Conservation (phyloP, 2,797 vertebrate genomes). For the Lithobates sylvaticus region DNA sequence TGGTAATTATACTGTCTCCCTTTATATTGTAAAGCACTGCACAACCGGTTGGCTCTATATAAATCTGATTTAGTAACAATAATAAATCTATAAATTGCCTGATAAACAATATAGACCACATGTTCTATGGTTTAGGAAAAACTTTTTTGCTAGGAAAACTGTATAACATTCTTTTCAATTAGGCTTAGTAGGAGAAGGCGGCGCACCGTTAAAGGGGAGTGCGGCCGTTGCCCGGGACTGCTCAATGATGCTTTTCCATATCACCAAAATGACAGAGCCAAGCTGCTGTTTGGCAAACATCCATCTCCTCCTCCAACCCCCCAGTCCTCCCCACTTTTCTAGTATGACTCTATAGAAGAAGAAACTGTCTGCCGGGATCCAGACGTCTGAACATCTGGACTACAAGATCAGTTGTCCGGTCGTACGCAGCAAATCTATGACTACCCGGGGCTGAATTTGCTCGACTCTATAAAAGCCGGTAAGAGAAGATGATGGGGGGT, state of each 20-base stretch:
- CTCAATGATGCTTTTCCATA: constrained; percentile 15
- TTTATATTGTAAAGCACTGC: no score
- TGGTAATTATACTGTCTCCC: no score
- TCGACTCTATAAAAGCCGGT: not conserved
- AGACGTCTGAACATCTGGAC: constrained; percentile 69
- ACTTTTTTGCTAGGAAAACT: no score
- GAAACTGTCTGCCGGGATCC: constrained; percentile 67
- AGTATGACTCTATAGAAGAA: constrained; percentile 67
- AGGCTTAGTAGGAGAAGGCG: no score
- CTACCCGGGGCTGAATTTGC: not conserved
- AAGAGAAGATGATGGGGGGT: not conserved
- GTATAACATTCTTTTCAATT: no score
- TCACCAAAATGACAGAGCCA: constrained; percentile 19
- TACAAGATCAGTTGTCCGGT: constrained; percentile 62
- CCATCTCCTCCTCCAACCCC: constrained; percentile 15
- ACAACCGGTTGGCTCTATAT: no score
- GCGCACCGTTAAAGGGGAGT: not conserved
- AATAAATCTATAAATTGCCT: no score
- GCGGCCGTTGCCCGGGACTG: not conserved
- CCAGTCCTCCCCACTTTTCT: constrained; percentile 44
- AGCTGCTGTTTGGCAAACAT: constrained; percentile 43
- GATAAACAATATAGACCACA: no score
- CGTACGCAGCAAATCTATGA: not conserved
- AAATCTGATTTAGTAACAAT: no score
- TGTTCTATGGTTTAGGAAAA: no score